These are phyloP conservation scores for Ferrisia virgata DNA, from an alignment of 2,888 invertebrate genomes.

Conservation along the genomic window DNA sequence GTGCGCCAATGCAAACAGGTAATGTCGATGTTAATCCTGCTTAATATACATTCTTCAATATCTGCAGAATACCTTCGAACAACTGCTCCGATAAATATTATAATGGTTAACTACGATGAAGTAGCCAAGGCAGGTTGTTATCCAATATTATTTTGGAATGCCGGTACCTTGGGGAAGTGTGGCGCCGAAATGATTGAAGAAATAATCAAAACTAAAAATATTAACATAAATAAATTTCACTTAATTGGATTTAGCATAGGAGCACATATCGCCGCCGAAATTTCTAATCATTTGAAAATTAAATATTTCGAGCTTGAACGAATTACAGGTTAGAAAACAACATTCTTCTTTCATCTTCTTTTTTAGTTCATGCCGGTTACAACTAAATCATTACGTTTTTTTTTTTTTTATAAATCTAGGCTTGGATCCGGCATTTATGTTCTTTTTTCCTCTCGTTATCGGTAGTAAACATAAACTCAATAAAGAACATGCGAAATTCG, in stretches of 20 bases:
- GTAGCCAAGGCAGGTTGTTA: neutral
- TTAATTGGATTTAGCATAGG: conserved; percentile 66
- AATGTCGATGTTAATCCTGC: too few species aligned
- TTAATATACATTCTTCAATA: too few species aligned
- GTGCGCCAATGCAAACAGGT: too few species aligned
- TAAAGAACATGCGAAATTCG: conserved; percentile 50
- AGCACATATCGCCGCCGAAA: conserved; percentile 60
- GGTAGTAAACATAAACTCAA: conserved; percentile 49
- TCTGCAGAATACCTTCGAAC: neutral
- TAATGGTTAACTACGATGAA: neutral
- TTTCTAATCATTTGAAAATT: conserved; percentile 56
- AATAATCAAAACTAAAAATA: conserved; percentile 55
- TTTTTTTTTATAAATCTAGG: too few species aligned
- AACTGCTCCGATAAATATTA: neutral
- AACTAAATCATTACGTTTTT: too few species aligned
- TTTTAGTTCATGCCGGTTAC: too few species aligned
- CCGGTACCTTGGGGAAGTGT: conserved; percentile 62
- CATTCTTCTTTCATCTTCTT: too few species aligned
- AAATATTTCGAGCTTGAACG: conserved; percentile 55
- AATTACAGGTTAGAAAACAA: conserved; percentile 57
- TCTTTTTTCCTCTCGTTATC: conserved; percentile 49
- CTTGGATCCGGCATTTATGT: conserved; percentile 51
- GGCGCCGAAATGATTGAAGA: conserved; percentile 60
- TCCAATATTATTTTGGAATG: conserved; percentile 51
- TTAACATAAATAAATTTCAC: conserved; percentile 57